Evolutionary conservation across 2,888 invertebrate species (phyloP), one percentile per base, ranked within the genome.

Genomic region (Galerucella pusilla): DNA sequence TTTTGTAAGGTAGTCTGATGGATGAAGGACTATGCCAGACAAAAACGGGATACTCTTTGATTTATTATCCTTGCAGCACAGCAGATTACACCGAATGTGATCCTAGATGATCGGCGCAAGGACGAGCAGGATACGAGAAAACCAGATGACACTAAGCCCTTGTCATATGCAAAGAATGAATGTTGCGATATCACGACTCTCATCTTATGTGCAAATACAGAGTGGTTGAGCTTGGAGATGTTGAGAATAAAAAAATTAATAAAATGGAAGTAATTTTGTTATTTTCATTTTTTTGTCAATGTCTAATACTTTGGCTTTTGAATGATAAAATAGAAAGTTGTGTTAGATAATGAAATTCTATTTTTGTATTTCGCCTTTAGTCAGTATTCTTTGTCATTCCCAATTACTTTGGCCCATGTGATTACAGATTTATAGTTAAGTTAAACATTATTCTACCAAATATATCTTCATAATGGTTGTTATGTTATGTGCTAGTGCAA

Each of bases 61-160:
- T 87, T 87, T 87, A 87, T 87, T 86, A 86, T 85, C 84, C 84
- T 84, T 84, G 86, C 84, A 84, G 85, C 85, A 84, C 85, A 85
- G 84, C 83, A 86, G 86, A 87, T 87, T 86, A 87, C 85, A 84
- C 85, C 84, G 82, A 85, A 85, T 85, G 84, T 85, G 85, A 85
- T 84, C 84, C 82, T 83, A 83, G 84, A 85, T 85, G 85, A 85
- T 85, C 71, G 84, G 64, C 64, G 64, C 68, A 63, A 73, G 66
- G 73, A 69, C 69, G 85, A 84, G 84, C 84, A 83, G 85, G 84
- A 85, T 85, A 86, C 85, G 85, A 86, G 84, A 65, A 45, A 65
- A 45, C 65, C 84, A 84, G 84, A 83, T 85, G 85, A 85, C 86
- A 85, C 84, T 85, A 84, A 85, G 84, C 85, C 85, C 79, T 80